Conservation (phyloP, 2,113 vertebrate genomes). For the Cathartes aura region DNA sequence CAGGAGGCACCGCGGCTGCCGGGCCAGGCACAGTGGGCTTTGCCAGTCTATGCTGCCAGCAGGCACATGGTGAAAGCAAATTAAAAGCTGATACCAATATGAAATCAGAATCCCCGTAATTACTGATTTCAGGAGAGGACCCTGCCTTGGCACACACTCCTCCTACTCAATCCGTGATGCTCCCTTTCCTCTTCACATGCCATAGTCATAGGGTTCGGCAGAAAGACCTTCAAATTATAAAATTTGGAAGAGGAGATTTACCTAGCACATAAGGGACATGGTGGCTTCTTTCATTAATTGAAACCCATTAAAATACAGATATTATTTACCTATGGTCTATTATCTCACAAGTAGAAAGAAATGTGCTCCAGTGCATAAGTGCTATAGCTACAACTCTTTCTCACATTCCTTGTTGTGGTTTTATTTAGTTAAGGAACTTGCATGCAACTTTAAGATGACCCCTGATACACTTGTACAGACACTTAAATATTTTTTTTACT, state of each 20-base stretch:
- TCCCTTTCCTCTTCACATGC: neutral
- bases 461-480: neutral
- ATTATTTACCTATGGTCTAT: neutral
- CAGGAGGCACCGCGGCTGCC: neutral
- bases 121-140: neutral
- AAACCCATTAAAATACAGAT: neutral
- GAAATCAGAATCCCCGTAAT: neutral
- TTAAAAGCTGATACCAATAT: neutral
- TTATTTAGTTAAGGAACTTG: neutral
- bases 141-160: neutral
- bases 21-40: neutral
- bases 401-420: neutral
- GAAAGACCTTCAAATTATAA: neutral
- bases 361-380: neutral
- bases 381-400: neutral
- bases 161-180: accelerated
- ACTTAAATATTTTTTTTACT: neutral
- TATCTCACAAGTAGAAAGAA: neutral
- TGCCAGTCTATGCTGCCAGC: neutral
- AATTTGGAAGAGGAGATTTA: no score
- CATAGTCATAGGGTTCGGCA: accelerated
- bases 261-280: neutral
- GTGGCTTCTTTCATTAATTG: neutral
- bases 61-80: neutral
- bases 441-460: neutral